Conservation (phyloP, 2,113 vertebrate genomes). For the Excalfactoria chinensis region DNA sequence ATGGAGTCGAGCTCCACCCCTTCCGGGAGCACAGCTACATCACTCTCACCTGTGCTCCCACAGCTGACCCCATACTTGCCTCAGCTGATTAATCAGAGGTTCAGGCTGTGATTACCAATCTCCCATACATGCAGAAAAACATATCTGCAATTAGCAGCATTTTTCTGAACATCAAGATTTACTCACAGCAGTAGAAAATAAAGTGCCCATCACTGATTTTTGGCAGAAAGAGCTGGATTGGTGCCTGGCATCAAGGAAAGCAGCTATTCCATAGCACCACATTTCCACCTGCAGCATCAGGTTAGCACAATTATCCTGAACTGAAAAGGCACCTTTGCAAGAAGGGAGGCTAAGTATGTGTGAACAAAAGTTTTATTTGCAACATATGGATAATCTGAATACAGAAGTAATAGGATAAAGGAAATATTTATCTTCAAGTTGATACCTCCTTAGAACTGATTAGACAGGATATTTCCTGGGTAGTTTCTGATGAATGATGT, state of each 20-base stretch:
- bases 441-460: not conserved
- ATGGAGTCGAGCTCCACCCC: too few relatives aligned
- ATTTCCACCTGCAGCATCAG: not conserved
- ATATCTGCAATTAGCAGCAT: not conserved
- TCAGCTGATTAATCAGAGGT: too few relatives aligned
- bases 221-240: not conserved
- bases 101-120: too few relatives aligned
- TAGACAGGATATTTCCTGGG: not conserved
- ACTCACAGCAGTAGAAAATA: not conserved
- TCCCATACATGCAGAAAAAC: not conserved
- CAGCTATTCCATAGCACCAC: not conserved
- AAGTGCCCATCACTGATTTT: not conserved
- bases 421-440: not conserved
- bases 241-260: not conserved
- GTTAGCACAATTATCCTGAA: not conserved
- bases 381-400: not conserved
- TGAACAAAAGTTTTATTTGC: not conserved
- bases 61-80: too few relatives aligned
- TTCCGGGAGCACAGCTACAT: too few relatives aligned
- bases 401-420: not conserved
- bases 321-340: not conserved
- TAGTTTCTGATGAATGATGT: not conserved
- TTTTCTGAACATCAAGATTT: constrained; percentile 18
- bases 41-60: too few relatives aligned
- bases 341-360: not conserved